Base-by-base conservation (phyloP, 2,888 invertebrate species). In the Theristus sp. region DNA sequence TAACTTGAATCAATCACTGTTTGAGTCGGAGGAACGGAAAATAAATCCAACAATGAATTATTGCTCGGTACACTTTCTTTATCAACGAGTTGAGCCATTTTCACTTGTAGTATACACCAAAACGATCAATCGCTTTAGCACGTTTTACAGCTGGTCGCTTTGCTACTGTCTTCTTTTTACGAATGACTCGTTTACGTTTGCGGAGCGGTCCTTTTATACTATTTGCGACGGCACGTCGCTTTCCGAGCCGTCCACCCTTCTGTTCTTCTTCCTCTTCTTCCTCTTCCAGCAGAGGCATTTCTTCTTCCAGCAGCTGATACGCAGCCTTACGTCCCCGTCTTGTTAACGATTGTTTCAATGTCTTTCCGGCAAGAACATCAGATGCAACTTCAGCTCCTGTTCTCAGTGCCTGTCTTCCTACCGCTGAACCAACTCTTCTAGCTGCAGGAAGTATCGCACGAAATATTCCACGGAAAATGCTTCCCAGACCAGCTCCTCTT, bases 1-100 rank as follows among this genome's bases (percentile, higher is more conserved):
- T 57, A 60, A 20, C 49, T 26, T 26, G 28, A 3, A 29, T 56
- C 30, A 2, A 60, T 13, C 1, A 25, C 55, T 2, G 55, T 56
- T 60, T 55, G 60, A 38, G 60, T 60, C 2, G 60, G 60, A 17
- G 56, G 60, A 24, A 57, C 49, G n/a, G 49, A 25, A 27, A 60
- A 60, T 22, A 60, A 20, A 27, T 60, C 60, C 25, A 60, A 17
- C 24, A 56, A 26, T 10, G 56, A 27, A 56, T 55, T 60, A 17
- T 31, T 26, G 25, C 20, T 38, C 20, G 56, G 46, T 17, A n/a
- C 29, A 46, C 31, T 31, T 6, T 38, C 24, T 22, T 54, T 30
- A 26, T 59, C 59, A 20, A 59, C 3, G 2, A 59, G 46, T 25
- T 58, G 26, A 47, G 47, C 46, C 52, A 58, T 58, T 6, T 13